Evolutionary conservation across 92 coral and sea anemone genomes (phyloP), one percentile per base, ranked within the genome.

Genomic region (Porites evermanni): DNA sequence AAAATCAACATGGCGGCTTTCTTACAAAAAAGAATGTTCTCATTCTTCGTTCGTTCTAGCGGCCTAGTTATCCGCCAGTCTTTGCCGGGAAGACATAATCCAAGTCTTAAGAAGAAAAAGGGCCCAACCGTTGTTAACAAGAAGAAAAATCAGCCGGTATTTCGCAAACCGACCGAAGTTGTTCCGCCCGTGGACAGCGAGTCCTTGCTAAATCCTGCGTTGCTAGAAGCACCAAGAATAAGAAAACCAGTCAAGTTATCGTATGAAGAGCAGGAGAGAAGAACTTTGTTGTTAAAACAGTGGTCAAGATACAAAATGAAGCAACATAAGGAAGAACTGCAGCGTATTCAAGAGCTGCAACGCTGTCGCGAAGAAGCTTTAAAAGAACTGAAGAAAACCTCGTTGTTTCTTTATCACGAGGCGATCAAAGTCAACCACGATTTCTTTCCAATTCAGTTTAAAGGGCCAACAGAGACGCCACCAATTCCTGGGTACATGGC

Each of bases 141-240:
- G 81, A 95, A 91, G 75, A 88, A 80, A 77, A 92, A 86, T 24
- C 81, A 90, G 70, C 65, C 85, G 1, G 21, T 81, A 14, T 75
- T 92, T 21, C 96, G 98, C 20, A 97, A 97, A 85, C 96, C 96
- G 23, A 90, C 91, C 12, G 98, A 97, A 81, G 80, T 97, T 64
- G 96, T 97, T 6, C 99, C 99, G n/a, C 99, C 99, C 0, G 88
- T 89, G 8, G 99, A 97, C 67, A 97, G 97, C 0, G 99, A 97
- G 23, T 90, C 99, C 9, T 74, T 95, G 26, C 86, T 91, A 12
- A 91, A 95, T 67, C 85, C 93, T 53, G 87, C 88, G 9, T 87
- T 92, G 1, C 77, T 95, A 56, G 93, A 93, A 44, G 74, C 93
- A 10, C 64, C 88, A 10, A 90, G 99, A 75, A 85, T 79, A 68